phyloP scores from a whole-genome alignment of 2,888 invertebrate genomes.

The Seira musarum region DNA sequence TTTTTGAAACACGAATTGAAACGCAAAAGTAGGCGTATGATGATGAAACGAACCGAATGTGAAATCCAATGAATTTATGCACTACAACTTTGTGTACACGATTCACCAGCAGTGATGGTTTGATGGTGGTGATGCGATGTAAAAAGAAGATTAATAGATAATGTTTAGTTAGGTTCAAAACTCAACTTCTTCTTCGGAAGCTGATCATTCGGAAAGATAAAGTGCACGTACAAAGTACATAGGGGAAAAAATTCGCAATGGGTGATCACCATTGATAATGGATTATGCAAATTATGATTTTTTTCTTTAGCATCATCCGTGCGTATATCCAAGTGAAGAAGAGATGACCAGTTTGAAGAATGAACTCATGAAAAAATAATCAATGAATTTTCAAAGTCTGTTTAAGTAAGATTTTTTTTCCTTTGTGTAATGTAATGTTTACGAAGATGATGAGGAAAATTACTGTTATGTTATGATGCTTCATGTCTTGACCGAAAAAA shows the following conservation, averaged over 20 bases:
- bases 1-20: too few species aligned
- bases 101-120: too few species aligned
- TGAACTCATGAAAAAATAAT: slow-evolving; percentile 5
- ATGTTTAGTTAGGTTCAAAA: background rate
- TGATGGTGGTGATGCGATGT: too few species aligned
- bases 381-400: background rate
- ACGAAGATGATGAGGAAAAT: background rate
- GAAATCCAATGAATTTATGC: too few species aligned
- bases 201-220: slow-evolving; percentile 27
- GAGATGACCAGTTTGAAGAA: slow-evolving; percentile 9
- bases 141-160: slow-evolving; percentile 1
- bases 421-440: background rate
- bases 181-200: too few species aligned
- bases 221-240: slow-evolving; percentile 2
- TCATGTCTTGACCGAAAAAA: background rate
- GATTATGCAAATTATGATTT: slow-evolving; percentile 35
- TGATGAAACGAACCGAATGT: too few species aligned
- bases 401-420: background rate
- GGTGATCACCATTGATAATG: slow-evolving; percentile 35
- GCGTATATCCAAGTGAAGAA: background rate
- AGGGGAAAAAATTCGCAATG: slow-evolving; percentile 18
- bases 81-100: too few species aligned
- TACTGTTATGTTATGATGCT: background rate
- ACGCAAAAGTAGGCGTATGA: too few species aligned
- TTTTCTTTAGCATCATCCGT: background rate